Evolutionary conservation across 2,113 vertebrate species (phyloP).

Genomic region (Ptyas mucosa): DNA sequence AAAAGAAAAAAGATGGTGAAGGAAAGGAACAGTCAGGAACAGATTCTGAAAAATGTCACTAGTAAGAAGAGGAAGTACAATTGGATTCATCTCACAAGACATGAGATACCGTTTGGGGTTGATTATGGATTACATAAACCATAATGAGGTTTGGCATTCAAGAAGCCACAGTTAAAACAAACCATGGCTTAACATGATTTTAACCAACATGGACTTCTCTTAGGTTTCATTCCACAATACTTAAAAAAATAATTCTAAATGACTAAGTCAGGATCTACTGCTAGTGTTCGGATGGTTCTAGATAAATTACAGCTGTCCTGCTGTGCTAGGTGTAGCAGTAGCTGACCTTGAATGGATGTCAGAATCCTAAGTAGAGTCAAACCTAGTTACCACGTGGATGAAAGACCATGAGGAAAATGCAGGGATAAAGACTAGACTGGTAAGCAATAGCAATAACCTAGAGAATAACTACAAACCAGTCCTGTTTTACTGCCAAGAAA

Average conservation of each 20-base stretch:
- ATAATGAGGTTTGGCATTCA: neutral
- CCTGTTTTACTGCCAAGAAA: neutral
- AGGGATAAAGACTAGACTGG: neutral
- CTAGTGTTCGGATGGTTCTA: neutral
- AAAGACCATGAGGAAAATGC: neutral
- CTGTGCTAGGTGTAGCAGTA: neutral
- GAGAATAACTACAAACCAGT: neutral
- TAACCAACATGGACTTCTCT: neutral
- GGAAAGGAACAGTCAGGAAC: constrained; percentile 1
- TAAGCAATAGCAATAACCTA: neutral
- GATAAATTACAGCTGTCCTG: neutral
- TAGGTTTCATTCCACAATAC: neutral
- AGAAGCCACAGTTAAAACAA: neutral
- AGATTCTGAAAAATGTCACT: neutral
- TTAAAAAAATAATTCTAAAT: neutral
- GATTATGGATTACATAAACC: neutral
- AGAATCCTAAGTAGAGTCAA: neutral
- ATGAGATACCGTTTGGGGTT: neutral
- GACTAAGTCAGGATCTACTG: neutral
- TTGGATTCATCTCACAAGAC: neutral
- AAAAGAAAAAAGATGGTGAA: neutral
- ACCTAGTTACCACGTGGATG: neutral
- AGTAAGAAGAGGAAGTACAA: neutral
- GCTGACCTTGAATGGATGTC: neutral
- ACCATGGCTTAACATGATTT: neutral